These are phyloP conservation scores for Thymelicus sylvestris DNA, from an alignment of 2,888 invertebrate species.

Conservation along the genomic window DNA sequence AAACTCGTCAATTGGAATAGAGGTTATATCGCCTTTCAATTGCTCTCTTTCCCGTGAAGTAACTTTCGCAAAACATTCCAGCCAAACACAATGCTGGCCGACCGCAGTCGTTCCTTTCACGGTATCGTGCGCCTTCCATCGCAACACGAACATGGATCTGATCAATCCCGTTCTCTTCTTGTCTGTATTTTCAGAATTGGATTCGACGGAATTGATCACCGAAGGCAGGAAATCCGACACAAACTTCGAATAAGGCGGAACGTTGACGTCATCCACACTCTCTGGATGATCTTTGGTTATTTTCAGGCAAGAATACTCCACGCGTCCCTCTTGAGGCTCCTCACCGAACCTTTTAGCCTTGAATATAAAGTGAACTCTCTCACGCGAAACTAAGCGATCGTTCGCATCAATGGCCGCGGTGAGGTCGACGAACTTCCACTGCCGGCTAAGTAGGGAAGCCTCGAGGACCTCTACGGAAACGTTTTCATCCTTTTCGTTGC, in stretches of 20 bases:
- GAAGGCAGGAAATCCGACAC: slow-evolving; percentile 55
- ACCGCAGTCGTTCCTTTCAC: slow-evolving; percentile 82
- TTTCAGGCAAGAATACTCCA: slow-evolving; percentile 66
- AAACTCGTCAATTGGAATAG: slow-evolving; percentile 69
- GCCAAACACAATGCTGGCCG: slow-evolving; percentile 89
- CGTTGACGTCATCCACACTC: slow-evolving; percentile 52
- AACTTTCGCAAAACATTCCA: slow-evolving; percentile 84
- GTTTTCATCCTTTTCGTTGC: slow-evolving; percentile 86
- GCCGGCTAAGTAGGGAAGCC: slow-evolving; percentile 73
- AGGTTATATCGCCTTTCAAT: slow-evolving; percentile 59
- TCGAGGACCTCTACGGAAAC: slow-evolving; percentile 79
- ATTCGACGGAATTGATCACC: slow-evolving; percentile 41
- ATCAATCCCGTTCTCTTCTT: slow-evolving; percentile 61
- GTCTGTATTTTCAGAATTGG: slow-evolving; percentile 45
- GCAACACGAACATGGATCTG: slow-evolving; percentile 74
- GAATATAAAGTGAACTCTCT: slow-evolving; percentile 70
- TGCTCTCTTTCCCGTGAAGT: slow-evolving; percentile 73
- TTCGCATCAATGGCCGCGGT: slow-evolving; percentile 59
- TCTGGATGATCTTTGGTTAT: slow-evolving; percentile 60
- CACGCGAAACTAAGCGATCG: slow-evolving; percentile 62
- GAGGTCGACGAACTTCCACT: slow-evolving; percentile 83
- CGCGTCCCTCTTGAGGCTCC: slow-evolving; percentile 53
- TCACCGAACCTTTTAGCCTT: slow-evolving; percentile 63
- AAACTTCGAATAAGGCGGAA: slow-evolving; percentile 66
- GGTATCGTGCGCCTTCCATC: slow-evolving; percentile 85